Conservation (phyloP, 2,113 vertebrate species). For the Tychaedon coryphoeus region DNA sequence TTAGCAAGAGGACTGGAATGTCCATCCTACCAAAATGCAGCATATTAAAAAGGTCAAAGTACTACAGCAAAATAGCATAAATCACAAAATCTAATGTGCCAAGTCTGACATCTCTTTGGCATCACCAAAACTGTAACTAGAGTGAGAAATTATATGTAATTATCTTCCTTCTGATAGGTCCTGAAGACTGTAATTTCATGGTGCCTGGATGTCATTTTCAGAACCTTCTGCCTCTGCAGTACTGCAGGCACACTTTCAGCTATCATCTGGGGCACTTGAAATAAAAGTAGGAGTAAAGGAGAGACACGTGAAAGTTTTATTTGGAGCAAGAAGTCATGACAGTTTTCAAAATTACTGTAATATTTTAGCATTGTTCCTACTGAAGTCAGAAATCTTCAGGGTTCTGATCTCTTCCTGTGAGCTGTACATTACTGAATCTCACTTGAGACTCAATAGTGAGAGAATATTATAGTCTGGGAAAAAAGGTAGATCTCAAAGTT, state of each 20-base stretch:
- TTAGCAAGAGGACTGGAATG: background rate
- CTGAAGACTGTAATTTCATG: conserved; percentile 63
- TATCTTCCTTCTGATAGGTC: conserved; percentile 36
- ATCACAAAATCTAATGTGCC: background rate
- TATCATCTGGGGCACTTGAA: background rate
- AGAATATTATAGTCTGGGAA: background rate
- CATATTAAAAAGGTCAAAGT: background rate
- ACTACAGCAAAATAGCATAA: conserved; percentile 1
- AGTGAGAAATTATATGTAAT: conserved; percentile 54
- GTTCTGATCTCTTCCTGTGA: background rate
- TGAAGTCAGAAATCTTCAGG: background rate
- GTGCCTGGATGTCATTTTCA: conserved; percentile 50
- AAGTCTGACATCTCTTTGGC: conserved; percentile 18
- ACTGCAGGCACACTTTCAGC: background rate
- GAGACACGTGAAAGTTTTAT: background rate
- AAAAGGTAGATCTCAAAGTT: background rate
- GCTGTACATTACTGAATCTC: background rate
- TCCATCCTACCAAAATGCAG: background rate
- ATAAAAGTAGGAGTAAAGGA: background rate
- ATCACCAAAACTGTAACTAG: conserved; percentile 32
- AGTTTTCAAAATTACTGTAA: conserved; percentile 27
- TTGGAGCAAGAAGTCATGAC: background rate
- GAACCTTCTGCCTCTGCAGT: conserved; percentile 8
- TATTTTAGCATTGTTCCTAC: background rate
- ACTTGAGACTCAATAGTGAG: background rate